Evolutionary conservation across 2,113 vertebrate genomes (phyloP), one percentile per base, ranked within the genome.

Genomic region (Urocolius indicus): DNA sequence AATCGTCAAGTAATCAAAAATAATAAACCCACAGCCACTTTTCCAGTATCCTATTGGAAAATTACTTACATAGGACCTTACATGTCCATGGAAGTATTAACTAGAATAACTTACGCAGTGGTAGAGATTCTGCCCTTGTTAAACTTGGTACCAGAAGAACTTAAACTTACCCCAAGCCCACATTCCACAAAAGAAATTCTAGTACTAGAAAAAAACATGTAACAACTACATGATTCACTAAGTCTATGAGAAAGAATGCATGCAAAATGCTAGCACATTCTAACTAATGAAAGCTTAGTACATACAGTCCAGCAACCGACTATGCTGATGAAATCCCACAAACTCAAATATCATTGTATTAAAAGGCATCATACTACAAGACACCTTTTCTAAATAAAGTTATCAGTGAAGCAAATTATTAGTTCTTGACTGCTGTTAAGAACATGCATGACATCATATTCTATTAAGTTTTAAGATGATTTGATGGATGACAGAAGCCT

Each of bases 361-460:
- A n/a, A n/a, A n/a, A n/a, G n/a, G n/a, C n/a, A n/a, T n/a, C n/a
- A n/a, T n/a, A n/a, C n/a, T 46, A 24, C 62, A 62, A 87, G 8
- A 36, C 6, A 52, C 27, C 12, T 29, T 65, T 17, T 38, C 74
- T 69, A 45, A 57, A 46, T 10, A 16, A 19, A n/a, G 23, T 2
- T 3, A 66, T 15, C 11, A 83, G 10, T 48, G 21, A 74, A 77
- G n/a, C 4, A 36, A 90, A 43, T 30, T 22, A 77, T 24, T 67
- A 48, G 19, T 52, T 84, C 21, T 52, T 24, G 21, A 23, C 15
- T 68, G 16, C 11, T 75, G 13, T 5, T 45, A 84, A 84, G 27
- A 89, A 51, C 6, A 43, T 1, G 10, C 27, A 26, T 5, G 7
- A 36, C 18, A 45, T 2, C 1, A 0, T 19, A 49, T 11, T 11